Evolutionary conservation across 2,797 vertebrate genomes (phyloP).

Genomic region (Garrulus glandarius): DNA sequence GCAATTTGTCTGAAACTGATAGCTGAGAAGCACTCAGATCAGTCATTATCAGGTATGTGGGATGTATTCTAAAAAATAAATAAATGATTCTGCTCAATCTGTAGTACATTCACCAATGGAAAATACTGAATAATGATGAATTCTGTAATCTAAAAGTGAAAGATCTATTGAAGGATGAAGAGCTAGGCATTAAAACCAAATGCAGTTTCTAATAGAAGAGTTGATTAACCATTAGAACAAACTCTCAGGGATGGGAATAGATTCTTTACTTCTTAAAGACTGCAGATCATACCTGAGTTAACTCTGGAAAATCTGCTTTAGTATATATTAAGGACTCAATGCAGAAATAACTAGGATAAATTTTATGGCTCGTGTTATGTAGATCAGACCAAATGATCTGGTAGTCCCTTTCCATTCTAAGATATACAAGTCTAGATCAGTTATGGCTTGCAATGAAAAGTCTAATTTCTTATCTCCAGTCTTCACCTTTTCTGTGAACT

Average conservation of each 20-base stretch:
- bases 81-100: not conserved
- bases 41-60: not conserved
- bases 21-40: not conserved
- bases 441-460: not conserved
- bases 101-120: not conserved
- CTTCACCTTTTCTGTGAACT: not conserved
- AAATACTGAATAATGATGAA: not conserved
- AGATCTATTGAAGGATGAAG: not conserved
- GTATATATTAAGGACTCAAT: not conserved
- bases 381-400: not conserved
- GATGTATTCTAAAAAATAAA: not conserved
- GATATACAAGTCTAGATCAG: not conserved
- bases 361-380: not conserved
- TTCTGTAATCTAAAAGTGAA: not conserved
- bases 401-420: not conserved
- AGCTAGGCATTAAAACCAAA: not conserved
- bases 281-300: not conserved
- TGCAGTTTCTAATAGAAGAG: not conserved
- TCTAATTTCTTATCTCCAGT: not conserved
- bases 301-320: not conserved
- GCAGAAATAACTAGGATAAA: not conserved
- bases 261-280: not conserved
- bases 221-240: not conserved
- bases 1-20: not conserved
- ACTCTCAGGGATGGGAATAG: not conserved